Conservation (phyloP, 2,888 invertebrate genomes). For the Aporophyla lueneburgensis region DNA sequence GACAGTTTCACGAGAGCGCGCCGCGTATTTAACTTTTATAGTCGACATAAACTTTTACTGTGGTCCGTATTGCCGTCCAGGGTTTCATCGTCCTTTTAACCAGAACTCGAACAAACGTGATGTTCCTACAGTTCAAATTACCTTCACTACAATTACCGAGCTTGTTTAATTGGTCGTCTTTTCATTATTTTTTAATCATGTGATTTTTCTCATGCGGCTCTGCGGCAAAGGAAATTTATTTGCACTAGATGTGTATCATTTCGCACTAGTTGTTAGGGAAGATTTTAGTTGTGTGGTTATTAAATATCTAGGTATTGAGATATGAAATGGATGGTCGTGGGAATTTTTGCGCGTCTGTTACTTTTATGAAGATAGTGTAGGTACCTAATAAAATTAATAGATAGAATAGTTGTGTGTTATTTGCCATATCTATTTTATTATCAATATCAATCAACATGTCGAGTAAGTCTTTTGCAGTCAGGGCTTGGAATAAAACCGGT, state of each 20-base stretch:
- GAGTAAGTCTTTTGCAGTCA: too few relatives aligned
- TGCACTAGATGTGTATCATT: slow-evolving; percentile 46
- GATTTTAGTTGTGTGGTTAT: slow-evolving; percentile 26
- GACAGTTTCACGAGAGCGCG: slow-evolving; percentile 56
- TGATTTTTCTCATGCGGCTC: slow-evolving; percentile 50
- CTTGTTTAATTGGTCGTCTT: slow-evolving; percentile 34
- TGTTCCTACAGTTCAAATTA: slow-evolving; percentile 30
- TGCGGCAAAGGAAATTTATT: slow-evolving; percentile 29
- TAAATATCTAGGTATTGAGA: slow-evolving; percentile 32
- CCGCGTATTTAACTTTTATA: slow-evolving; percentile 65
- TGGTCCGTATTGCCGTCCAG: slow-evolving; percentile 16
- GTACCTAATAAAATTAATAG: neutral
- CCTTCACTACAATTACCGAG: slow-evolving; percentile 19
- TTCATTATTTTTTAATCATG: slow-evolving; percentile 54
- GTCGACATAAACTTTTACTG: slow-evolving; percentile 65
- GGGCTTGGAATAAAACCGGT: too few relatives aligned
- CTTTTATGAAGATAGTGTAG: neutral
- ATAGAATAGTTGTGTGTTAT: neutral
- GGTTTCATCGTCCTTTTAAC: slow-evolving; percentile 51
- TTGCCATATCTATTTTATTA: slow-evolving; percentile 1
- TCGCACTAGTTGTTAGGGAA: slow-evolving; percentile 54
- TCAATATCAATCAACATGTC: too few relatives aligned
- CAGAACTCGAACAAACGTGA: slow-evolving; percentile 18
- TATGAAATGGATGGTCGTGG: slow-evolving; percentile 29
- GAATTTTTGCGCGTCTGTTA: slow-evolving; percentile 12